These are phyloP conservation scores for Hemithea aestivaria DNA, from an alignment of 2,888 invertebrate species.

Conservation along the genomic window DNA sequence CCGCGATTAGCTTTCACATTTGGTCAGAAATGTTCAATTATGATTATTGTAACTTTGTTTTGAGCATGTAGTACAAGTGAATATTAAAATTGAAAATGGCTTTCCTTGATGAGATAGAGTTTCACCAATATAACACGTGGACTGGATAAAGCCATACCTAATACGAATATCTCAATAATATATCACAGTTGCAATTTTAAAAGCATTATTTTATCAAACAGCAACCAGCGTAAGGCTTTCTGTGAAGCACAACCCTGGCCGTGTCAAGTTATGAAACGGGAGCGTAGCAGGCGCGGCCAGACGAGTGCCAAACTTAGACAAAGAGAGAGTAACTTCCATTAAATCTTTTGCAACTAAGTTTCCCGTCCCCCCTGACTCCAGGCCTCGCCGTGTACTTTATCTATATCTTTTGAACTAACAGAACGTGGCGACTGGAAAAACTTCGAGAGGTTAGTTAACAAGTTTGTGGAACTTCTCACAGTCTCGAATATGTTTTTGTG, in stretches of 20 bases:
- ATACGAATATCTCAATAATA: slow-evolving; percentile 10
- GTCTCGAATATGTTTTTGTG: not conserved
- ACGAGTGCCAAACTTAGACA: slow-evolving; percentile 72
- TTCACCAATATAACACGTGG: no score
- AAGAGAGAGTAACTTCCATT: slow-evolving; percentile 75
- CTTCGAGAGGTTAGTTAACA: slow-evolving; percentile 16
- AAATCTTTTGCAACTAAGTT: slow-evolving; percentile 76
- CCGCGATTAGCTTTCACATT: slow-evolving; percentile 11
- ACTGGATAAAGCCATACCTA: no score
- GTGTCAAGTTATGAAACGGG: slow-evolving; percentile 59
- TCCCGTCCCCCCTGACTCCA: slow-evolving; percentile 56
- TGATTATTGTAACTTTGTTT: not conserved
- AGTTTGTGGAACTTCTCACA: slow-evolving; percentile 10
- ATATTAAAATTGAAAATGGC: no score
- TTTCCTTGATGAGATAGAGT: no score
- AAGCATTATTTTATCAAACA: slow-evolving; percentile 17
- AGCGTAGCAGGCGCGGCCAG: slow-evolving; percentile 53
- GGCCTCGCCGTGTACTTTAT: slow-evolving; percentile 34
- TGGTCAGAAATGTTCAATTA: not conserved
- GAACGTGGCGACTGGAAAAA: slow-evolving; percentile 23
- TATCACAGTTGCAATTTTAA: slow-evolving; percentile 15
- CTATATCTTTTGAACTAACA: slow-evolving; percentile 25
- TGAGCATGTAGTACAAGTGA: no score
- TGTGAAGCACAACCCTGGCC: slow-evolving; percentile 43
- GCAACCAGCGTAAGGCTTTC: not conserved